Evolutionary conservation across 1,140 invertebrate species (phyloP).

Genomic region (Atta cephalotes): DNA sequence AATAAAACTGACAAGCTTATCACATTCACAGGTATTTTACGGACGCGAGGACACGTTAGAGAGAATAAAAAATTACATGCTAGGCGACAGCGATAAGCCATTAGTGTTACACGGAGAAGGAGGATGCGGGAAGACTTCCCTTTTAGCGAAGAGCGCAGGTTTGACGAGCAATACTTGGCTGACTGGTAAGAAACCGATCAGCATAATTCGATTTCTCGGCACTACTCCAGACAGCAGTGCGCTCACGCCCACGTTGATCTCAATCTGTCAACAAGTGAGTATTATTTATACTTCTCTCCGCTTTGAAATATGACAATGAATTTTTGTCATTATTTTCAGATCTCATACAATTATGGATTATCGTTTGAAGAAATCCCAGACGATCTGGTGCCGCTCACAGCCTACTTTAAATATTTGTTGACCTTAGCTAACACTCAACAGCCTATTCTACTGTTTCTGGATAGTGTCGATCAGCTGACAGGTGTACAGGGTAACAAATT

Average conservation of each 20-base stretch:
- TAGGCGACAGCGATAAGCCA: slow-evolving; percentile 94
- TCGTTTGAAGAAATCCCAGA: slow-evolving; percentile 97
- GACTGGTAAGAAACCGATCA: slow-evolving; percentile 91
- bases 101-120: slow-evolving; percentile 98
- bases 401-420: slow-evolving; percentile 97
- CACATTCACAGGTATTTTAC: slow-evolving; percentile 93
- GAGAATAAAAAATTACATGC: slow-evolving; percentile 94
- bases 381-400: slow-evolving; percentile 97
- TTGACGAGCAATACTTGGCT: slow-evolving; percentile 92
- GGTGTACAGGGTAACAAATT: slow-evolving; percentile 97
- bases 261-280: slow-evolving; percentile 96
- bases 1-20: neutral
- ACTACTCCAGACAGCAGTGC: slow-evolving; percentile 99
- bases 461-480: slow-evolving; percentile 98
- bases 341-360: slow-evolving; percentile 97
- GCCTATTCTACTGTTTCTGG: slow-evolving; percentile 95
- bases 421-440: slow-evolving; percentile 93
- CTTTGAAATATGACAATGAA: neutral
- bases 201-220: slow-evolving; percentile 97
- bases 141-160: slow-evolving; percentile 96
- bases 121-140: slow-evolving; percentile 98
- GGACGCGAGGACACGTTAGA: slow-evolving; percentile 95
- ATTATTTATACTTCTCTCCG: neutral
- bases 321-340: slow-evolving; percentile 87
- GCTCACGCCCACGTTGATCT: slow-evolving; percentile 96